Evolutionary conservation across 2,888 invertebrate genomes (phyloP).

Genomic region (Thyatira batis): DNA sequence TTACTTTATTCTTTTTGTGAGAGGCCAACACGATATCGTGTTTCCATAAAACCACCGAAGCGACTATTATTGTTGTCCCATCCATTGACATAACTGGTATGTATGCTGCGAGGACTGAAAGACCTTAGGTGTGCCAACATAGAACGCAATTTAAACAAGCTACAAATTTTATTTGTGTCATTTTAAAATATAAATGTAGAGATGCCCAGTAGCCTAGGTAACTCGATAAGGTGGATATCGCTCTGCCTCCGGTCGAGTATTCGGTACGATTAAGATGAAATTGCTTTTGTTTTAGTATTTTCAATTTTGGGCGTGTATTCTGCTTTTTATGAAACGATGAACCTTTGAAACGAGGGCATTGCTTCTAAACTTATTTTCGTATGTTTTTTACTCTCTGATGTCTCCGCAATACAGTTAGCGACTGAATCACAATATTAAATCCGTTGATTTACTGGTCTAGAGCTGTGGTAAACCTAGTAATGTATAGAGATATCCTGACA

Average conservation of each 20-base stretch:
- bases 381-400: constrained; percentile 15
- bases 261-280: constrained; percentile 77
- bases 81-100: constrained; percentile 55
- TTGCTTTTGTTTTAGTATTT: constrained; percentile 71
- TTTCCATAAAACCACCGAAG: constrained; percentile 81
- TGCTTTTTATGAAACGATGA: constrained; percentile 23
- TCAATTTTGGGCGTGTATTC: constrained; percentile 44
- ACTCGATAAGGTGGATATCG: constrained; percentile 79
- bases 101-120: not conserved
- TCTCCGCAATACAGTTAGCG: not conserved
- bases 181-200: constrained; percentile 33
- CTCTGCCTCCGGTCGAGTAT: constrained; percentile 76
- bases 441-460: too few species aligned
- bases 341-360: constrained; percentile 26
- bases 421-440: not conserved
- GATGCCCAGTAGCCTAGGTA: constrained; percentile 82
- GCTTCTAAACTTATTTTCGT: constrained; percentile 20
- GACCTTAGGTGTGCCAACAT: not conserved
- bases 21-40: constrained; percentile 78
- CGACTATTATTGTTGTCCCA: constrained; percentile 70
- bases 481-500: too few species aligned
- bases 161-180: constrained; percentile 28
- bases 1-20: constrained; percentile 75
- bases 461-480: too few species aligned
- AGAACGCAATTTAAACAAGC: not conserved